Evolutionary conservation across 2,113 vertebrate species (phyloP).

Genomic region (Crocuta crocuta): DNA sequence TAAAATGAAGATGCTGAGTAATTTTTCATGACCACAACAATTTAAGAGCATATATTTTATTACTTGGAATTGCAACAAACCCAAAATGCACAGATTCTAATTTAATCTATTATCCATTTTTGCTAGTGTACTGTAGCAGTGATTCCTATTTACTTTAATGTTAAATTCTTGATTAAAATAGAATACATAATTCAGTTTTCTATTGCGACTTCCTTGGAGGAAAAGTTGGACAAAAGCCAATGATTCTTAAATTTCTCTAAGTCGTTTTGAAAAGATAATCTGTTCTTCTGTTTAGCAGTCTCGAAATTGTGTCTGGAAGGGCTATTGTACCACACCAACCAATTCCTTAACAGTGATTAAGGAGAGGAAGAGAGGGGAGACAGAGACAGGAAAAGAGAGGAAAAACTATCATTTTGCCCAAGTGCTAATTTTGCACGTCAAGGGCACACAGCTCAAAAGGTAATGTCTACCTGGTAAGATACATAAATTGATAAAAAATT

Average conservation of each 20-base stretch:
- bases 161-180: slow-evolving; percentile 79
- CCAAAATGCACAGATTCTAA: slow-evolving; percentile 67
- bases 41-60: slow-evolving; percentile 57
- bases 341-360: slow-evolving; percentile 66
- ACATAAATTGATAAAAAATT: background rate
- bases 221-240: slow-evolving; percentile 79
- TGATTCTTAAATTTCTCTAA: slow-evolving; percentile 79
- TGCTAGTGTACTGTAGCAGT: slow-evolving; percentile 47
- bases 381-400: background rate
- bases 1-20: slow-evolving; percentile 56
- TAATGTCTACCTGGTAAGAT: slow-evolving; percentile 31
- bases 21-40: slow-evolving; percentile 58
- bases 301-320: slow-evolving; percentile 73
- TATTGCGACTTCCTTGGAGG: slow-evolving; percentile 66
- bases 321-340: slow-evolving; percentile 59
- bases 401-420: slow-evolving; percentile 36
- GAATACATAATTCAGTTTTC: slow-evolving; percentile 73
- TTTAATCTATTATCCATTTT: slow-evolving; percentile 74
- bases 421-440: slow-evolving; percentile 68
- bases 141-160: slow-evolving; percentile 72
- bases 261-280: slow-evolving; percentile 74
- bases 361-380: background rate
- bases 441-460: slow-evolving; percentile 68
- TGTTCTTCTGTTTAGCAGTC: slow-evolving; percentile 78
- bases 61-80: slow-evolving; percentile 60